Base-by-base conservation (phyloP, 2,888 invertebrate species). In the Gryllus longicercus region DNA sequence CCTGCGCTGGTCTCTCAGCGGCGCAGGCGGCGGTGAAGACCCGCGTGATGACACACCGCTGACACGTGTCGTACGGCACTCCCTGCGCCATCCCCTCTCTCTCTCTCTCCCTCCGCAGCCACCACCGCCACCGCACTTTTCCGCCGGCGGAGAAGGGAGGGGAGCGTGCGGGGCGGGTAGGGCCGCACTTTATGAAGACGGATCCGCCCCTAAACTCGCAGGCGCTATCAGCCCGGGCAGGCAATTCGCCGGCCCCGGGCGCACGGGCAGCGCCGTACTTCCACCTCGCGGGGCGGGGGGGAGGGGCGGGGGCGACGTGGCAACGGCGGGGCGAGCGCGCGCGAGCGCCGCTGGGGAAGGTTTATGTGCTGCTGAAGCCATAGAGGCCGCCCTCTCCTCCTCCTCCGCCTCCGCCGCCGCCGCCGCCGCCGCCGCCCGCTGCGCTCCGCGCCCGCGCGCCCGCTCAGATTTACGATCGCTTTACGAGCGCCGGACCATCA, bases 401-500 rank as follows among this genome's bases (percentile, higher is more conserved):
- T 14, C 14, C 10, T n/a, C n/a, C n/a, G n/a, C n/a, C n/a, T n/a
- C n/a, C n/a, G n/a, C n/a, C n/a, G n/a, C n/a, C n/a, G n/a, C n/a
- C n/a, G n/a, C n/a, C n/a, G n/a, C n/a, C n/a, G 63, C 63, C 18
- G 63, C 63, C 51, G 25, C 78, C 51, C 78, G 51, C 49, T 74
- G 50, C 76, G 51, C 79, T 78, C 77, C 79, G 79, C 78, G 79
- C 79, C 79, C 78, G 79, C 79, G 18, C 76, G 74, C 79, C 79
- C 79, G 49, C 51, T 49, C 77, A 82, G 82, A 82, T 82, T 82
- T 82, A 82, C 81, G 82, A 80, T 76, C 77, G 23, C 81, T 82
- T 82, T 82, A 82, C 82, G 82, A 82, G 78, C 82, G 18, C 50
- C 80, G 78, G 75, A 78, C 82, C 81, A 82, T 79, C 79, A 80